Conservation (phyloP, 2,113 vertebrate species). For the Cyprinus carpio region DNA sequence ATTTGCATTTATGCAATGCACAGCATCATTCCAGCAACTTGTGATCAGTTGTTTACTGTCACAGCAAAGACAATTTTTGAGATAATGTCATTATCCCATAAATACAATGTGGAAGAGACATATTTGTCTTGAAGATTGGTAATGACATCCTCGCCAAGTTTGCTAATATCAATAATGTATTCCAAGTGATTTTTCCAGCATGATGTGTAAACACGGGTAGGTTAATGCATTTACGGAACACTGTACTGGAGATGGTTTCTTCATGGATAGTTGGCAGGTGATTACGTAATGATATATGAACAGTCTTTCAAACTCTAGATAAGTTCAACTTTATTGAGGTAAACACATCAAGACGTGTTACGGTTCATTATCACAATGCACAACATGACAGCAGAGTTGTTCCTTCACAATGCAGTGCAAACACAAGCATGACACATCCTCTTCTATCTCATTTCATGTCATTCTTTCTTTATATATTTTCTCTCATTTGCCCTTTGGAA, state of each 20-base stretch:
- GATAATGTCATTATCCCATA: not conserved
- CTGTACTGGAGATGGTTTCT: not conserved
- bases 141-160: not conserved
- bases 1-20: not conserved
- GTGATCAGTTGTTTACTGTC: not conserved
- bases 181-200: not conserved
- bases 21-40: not conserved
- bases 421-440: not conserved
- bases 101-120: not conserved
- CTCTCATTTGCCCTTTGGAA: not conserved
- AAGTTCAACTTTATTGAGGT: not conserved
- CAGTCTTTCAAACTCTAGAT: not conserved
- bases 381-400: not conserved
- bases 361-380: not conserved
- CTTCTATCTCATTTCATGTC: not conserved
- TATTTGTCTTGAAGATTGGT: not conserved
- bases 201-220: not conserved
- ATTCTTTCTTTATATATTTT: not conserved
- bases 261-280: not conserved
- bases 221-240: not conserved
- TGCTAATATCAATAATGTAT: not conserved
- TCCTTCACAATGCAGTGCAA: not conserved
- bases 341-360: not conserved
- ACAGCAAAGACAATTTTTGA: not conserved
- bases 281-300: slow-evolving; percentile 13